phyloP scores from a whole-genome alignment of 2,113 vertebrate species.

The Anguilla japonica region DNA sequence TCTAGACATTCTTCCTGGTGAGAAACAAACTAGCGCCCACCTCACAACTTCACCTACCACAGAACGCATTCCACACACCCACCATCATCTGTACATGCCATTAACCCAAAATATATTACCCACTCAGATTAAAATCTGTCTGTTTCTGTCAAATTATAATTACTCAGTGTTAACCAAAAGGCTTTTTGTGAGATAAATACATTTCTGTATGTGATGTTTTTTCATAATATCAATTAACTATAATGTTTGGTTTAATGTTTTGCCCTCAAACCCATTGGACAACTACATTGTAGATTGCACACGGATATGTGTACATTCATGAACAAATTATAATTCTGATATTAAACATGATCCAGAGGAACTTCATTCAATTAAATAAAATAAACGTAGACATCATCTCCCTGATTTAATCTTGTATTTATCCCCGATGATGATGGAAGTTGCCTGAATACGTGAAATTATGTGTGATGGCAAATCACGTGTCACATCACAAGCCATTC shows the following conservation, averaged over 20 bases:
- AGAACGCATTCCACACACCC: slow-evolving; percentile 55
- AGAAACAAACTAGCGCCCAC: slow-evolving; percentile 25
- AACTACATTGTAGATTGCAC: not conserved
- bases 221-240: not conserved
- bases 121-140: not conserved
- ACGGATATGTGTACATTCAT: not conserved
- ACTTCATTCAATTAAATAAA: not conserved
- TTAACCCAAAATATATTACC: slow-evolving; percentile 30
- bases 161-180: not conserved
- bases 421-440: slow-evolving; percentile 5
- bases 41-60: slow-evolving; percentile 46
- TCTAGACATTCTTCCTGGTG: not conserved
- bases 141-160: not conserved
- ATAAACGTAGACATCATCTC: not conserved
- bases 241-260: not conserved
- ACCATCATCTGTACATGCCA: slow-evolving; percentile 50
- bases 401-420: not conserved
- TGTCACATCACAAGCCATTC: not conserved
- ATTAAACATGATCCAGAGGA: not conserved
- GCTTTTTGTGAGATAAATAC: not conserved
- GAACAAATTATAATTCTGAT: not conserved
- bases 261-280: not conserved
- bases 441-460: not conserved
- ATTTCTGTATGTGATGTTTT: not conserved
- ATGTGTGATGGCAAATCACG: not conserved